Conservation (phyloP, 2,888 invertebrate species). For the Maniola hyperantus region DNA sequence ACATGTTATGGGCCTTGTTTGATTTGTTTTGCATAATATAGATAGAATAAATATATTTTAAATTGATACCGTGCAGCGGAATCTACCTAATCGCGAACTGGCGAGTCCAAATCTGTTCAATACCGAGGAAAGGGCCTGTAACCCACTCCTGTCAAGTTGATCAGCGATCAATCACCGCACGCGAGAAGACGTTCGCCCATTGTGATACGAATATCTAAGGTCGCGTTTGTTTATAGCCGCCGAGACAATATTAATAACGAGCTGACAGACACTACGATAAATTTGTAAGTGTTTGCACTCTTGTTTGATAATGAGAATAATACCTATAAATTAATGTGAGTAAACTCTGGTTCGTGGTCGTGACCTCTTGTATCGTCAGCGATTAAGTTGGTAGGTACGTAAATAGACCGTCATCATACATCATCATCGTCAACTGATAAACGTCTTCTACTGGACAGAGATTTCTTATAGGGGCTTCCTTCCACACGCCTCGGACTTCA, state of each 20-base stretch:
- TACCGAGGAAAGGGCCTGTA: too few relatives aligned
- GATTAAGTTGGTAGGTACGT: neutral
- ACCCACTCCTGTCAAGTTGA: slow-evolving; percentile 3
- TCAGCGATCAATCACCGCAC: slow-evolving; percentile 26
- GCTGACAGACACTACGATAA: slow-evolving; percentile 23
- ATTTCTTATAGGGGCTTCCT: too few relatives aligned
- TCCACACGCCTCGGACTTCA: too few relatives aligned
- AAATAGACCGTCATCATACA: too few relatives aligned
- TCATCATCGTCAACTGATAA: too few relatives aligned
- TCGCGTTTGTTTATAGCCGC: slow-evolving; percentile 30
- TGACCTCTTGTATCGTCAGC: neutral
- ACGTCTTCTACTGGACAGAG: too few relatives aligned
- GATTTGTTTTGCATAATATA: too few relatives aligned
- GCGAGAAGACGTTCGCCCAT: slow-evolving; percentile 27
- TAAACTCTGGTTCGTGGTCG: slow-evolving; percentile 18
- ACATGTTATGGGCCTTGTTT: too few relatives aligned
- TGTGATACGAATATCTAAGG: slow-evolving; percentile 32
- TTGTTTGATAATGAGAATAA: slow-evolving; percentile 22
- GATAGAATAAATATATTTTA: too few relatives aligned
- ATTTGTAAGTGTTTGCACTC: slow-evolving; percentile 17
- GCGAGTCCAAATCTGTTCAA: too few relatives aligned
- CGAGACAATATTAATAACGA: slow-evolving; percentile 29
- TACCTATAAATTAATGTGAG: neutral
- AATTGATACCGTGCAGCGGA: too few relatives aligned
- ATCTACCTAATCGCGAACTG: too few relatives aligned